A percentile compares a stretch with the other conserved stretches of the same genome.
Conservation (phyloP, 1,140 invertebrate genomes). For the Thaumatotibia leucotreta region DNA sequence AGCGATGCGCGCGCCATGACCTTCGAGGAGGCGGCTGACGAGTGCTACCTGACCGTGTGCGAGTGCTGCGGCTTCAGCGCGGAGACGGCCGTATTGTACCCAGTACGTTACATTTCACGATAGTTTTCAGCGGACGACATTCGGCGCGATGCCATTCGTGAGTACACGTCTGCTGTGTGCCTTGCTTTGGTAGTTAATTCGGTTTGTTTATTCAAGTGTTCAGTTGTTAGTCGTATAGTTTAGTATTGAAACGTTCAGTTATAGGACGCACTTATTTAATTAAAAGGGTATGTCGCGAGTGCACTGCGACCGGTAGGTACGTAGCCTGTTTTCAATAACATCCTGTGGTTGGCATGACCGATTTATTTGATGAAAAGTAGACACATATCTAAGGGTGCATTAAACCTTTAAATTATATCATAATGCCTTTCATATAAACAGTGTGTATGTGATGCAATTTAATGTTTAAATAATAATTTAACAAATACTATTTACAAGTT, state of each 20-base stretch:
- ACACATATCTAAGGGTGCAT: background rate
- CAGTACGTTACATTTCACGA: conserved; percentile 69
- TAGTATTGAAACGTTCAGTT: background rate
- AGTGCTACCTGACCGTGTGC: conserved; percentile 69
- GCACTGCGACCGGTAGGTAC: background rate
- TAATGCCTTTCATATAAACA: background rate
- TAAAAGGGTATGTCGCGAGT: background rate
- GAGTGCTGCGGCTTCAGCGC: conserved; percentile 75
- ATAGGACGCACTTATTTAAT: conserved; percentile 1
- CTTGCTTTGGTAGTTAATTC: conserved; percentile 30
- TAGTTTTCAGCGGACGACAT: conserved; percentile 58
- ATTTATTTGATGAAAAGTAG: no score
- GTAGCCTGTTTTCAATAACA: background rate
- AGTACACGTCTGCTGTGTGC: conserved; percentile 43
- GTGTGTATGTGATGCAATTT: no score
- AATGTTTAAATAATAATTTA: no score
- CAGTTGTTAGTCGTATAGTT: background rate
- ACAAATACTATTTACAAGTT: no score
- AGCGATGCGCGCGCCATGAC: conserved; percentile 70
- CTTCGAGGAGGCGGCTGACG: conserved; percentile 67
- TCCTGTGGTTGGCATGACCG: background rate
- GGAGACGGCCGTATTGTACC: conserved; percentile 66
- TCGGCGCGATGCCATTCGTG: conserved; percentile 61
- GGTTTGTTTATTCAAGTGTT: conserved; percentile 38
- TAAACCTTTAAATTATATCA: background rate